These are phyloP conservation scores for Lepidurus apus DNA, from an alignment of 1,140 invertebrate genomes.

Conservation along the genomic window DNA sequence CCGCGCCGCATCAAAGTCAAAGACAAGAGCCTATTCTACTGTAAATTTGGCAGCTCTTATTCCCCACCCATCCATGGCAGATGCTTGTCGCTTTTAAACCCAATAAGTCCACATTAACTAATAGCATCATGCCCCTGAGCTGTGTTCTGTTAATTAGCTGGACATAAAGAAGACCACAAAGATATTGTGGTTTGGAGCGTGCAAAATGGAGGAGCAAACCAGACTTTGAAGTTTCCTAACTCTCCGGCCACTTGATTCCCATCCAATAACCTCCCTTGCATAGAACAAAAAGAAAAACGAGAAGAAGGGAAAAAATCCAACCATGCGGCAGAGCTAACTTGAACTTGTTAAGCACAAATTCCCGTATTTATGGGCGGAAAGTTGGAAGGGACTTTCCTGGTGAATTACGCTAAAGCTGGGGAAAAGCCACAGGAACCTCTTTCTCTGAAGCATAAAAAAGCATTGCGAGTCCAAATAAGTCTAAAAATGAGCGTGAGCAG, in stretches of 20 bases:
- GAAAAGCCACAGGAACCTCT: neutral
- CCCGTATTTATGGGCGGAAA: neutral
- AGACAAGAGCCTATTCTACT: conserved; percentile 11
- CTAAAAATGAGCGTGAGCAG: neutral
- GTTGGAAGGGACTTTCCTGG: neutral
- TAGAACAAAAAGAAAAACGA: neutral
- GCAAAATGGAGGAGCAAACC: neutral
- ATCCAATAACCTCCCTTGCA: neutral
- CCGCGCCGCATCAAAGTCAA: neutral
- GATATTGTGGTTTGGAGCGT: conserved; percentile 7
- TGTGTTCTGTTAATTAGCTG: conserved; percentile 1
- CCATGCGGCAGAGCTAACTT: neutral
- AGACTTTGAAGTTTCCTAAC: neutral
- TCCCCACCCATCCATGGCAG: neutral
- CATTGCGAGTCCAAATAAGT: conserved; percentile 1
- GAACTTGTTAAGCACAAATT: neutral
- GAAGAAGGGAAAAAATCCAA: neutral
- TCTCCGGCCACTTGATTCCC: neutral
- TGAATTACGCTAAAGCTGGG: neutral
- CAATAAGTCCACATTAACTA: conserved; percentile 7
- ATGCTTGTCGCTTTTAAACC: neutral
- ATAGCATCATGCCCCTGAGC: conserved; percentile 3
- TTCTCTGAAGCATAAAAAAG: neutral
- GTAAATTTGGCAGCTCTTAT: conserved; percentile 10
- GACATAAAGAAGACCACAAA: conserved; percentile 19